Conservation (phyloP, 2,113 vertebrate genomes). For the Recurvirostra avosetta region DNA sequence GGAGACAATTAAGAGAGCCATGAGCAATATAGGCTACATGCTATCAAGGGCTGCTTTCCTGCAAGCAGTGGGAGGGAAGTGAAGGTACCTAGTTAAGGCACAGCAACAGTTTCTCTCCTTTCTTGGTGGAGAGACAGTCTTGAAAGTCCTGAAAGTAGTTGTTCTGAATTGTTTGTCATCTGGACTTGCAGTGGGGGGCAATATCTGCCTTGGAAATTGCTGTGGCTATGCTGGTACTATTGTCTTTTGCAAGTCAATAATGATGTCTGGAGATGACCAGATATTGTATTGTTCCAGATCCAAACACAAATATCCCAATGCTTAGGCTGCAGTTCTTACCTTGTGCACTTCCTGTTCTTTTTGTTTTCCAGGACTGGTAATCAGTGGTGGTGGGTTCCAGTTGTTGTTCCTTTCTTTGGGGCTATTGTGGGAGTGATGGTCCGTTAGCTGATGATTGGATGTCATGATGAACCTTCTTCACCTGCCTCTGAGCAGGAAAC, state of each 20-base stretch:
- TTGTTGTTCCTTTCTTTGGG: conserved; percentile 88
- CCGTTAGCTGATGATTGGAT: conserved; percentile 93
- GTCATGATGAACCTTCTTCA: conserved; percentile 81
- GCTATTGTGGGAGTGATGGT: conserved; percentile 81
- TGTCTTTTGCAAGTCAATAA: background rate
- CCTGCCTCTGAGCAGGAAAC: conserved; percentile 72
- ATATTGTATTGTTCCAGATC: background rate
- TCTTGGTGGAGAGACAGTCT: background rate
- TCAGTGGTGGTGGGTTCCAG: conserved; percentile 92
- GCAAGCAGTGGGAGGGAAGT: background rate
- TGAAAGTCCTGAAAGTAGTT: background rate
- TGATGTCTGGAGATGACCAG: background rate
- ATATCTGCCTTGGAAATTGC: background rate
- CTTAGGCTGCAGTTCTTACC: background rate
- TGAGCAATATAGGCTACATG: too few species aligned
- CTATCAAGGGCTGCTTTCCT: background rate
- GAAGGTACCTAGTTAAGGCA: background rate
- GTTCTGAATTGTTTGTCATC: background rate
- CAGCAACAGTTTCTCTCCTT: background rate
- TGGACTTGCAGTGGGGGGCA: background rate
- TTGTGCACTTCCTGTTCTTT: background rate
- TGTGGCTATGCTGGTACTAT: rapidly evolving
- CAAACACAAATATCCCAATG: background rate
- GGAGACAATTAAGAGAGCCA: background rate
- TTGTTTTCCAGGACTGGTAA: conserved; percentile 64